Conservation (phyloP, 2,113 vertebrate species). For the human (Homo sapiens) region DNA sequence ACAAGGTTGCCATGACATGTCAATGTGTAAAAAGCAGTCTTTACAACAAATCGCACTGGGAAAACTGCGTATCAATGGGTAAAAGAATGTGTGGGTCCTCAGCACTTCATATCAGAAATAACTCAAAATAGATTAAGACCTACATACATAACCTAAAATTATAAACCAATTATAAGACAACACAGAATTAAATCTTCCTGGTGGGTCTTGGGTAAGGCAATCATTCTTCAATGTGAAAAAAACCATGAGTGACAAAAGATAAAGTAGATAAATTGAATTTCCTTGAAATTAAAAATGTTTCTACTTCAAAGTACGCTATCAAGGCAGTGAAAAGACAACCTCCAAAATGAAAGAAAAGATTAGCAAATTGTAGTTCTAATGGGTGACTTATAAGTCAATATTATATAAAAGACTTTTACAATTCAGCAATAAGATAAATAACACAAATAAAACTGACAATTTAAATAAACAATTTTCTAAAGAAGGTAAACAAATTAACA, state of each 20-base stretch:
- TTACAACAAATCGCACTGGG: background rate
- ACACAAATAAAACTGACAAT: background rate
- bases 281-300: background rate
- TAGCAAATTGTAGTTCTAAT: background rate
- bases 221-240: background rate
- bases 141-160: background rate
- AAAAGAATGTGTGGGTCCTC: too few species aligned
- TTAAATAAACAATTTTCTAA: background rate
- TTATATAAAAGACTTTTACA: background rate
- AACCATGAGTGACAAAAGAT: background rate
- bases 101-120: background rate
- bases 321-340: background rate
- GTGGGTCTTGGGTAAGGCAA: too few species aligned
- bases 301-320: background rate
- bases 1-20: background rate
- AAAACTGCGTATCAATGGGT: background rate
- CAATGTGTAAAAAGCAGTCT: background rate
- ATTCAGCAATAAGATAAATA: background rate
- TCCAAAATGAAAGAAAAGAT: background rate
- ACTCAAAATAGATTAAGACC: background rate
- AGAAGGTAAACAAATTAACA: background rate
- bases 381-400: background rate
- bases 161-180: background rate
- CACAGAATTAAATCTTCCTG: too few species aligned
- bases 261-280: background rate